These are phyloP conservation scores for Bufo gargarizans DNA, from an alignment of 2,113 vertebrate genomes.

Conservation along the genomic window DNA sequence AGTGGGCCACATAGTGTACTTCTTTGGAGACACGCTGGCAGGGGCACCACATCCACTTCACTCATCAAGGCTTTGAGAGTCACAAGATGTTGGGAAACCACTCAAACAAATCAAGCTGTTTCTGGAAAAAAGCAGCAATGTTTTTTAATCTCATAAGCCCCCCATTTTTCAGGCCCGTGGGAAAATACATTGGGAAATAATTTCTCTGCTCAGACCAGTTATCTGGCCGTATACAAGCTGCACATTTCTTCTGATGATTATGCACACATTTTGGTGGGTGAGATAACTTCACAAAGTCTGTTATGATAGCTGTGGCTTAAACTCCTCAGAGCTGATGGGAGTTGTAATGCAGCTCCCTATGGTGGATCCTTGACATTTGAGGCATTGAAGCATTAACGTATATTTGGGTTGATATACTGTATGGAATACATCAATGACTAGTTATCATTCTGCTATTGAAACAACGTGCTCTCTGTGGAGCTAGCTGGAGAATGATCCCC, in stretches of 20 bases:
- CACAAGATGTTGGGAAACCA: too few relatives aligned
- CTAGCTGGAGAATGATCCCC: neutral
- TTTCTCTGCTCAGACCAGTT: constrained; percentile 65
- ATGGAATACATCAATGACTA: neutral
- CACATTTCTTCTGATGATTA: constrained; percentile 60
- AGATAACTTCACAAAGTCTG: constrained; percentile 63
- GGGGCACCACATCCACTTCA: too few relatives aligned
- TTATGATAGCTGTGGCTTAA: constrained; percentile 60
- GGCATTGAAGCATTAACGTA: neutral
- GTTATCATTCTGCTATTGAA: constrained; percentile 12
- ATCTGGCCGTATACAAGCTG: constrained; percentile 62
- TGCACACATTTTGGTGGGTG: constrained; percentile 65
- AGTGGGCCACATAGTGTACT: too few relatives aligned
- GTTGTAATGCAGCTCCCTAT: neutral
- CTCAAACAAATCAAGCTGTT: too few relatives aligned
- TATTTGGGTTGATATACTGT: neutral
- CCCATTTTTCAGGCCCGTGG: constrained; percentile 59
- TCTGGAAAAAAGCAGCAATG: too few relatives aligned
- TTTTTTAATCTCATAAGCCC: too few relatives aligned
- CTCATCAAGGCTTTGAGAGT: too few relatives aligned
- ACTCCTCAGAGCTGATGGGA: constrained; percentile 36
- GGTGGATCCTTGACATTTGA: neutral
- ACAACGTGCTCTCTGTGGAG: neutral
- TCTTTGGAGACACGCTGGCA: too few relatives aligned
- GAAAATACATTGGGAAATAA: constrained; percentile 60